Base-by-base conservation (phyloP, 2,113 vertebrate genomes). In the Excalfactoria chinensis region DNA sequence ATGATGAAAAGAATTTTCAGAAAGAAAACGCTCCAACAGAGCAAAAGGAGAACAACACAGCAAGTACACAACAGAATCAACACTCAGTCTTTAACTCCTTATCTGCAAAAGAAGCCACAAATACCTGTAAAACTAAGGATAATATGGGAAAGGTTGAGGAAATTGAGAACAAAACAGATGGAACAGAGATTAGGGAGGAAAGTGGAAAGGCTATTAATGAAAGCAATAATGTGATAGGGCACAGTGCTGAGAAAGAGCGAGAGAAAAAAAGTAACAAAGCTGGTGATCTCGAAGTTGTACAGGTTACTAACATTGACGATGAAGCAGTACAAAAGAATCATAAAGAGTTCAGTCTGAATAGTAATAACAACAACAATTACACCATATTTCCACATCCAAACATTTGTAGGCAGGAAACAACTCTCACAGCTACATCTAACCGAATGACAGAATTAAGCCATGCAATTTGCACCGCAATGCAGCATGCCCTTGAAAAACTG, bases 291-390 rank as follows among this genome's bases (percentile, higher is more conserved):
- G 96, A 97, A 84, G 62, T 91, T 93, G 72, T 97, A 91, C 98
- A 95, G 79, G 94, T 97, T 95, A 94, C 97, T 53, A 97, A 97
- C 83, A 94, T 97, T 71, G 96, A 97, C 63, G 96, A 95, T 44
- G 95, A 97, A 44, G 71, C 58, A 43, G 48, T 93, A 67, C 93
- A 88, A 84, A 95, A 88, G 67, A 93, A 86, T 86, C 53, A 62
- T 48, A 94, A 90, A 83, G 92, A 97, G 58, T 77, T 53, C 63
- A 95, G 81, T 68, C 91, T 95, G 43, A 98, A 97, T 93, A 97
- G 90, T 94, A 99, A 98, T 92, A 98, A 99, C 67, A 99, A 98
- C 32, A 99, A 99, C 74, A 96, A 97, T 84, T 64, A 95, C 25
- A 22, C 90, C 48, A 73, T 76, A 77, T 88, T 78, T 51, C 85